Conservation (phyloP, 2,888 invertebrate species). For the Heliconius ethilla region DNA sequence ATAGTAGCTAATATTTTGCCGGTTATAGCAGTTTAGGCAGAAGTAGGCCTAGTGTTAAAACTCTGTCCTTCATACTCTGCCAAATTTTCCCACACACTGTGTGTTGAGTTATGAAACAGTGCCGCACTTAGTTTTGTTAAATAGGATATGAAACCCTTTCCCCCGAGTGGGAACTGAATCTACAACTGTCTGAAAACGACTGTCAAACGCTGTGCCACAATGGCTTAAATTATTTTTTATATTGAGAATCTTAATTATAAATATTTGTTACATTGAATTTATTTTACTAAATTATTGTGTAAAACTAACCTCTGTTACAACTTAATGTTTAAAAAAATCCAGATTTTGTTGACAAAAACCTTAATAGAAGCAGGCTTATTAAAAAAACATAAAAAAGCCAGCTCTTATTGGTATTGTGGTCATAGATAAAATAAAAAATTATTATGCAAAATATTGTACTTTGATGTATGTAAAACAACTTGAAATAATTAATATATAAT, state of each 20-base stretch:
- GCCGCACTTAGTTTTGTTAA: too few relatives aligned
- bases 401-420: background rate
- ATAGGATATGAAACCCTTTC: too few relatives aligned
- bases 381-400: background rate
- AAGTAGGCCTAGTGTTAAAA: background rate
- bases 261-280: background rate
- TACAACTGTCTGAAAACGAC: too few relatives aligned
- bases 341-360: background rate
- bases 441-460: background rate
- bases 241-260: background rate
- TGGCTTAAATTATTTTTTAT: too few relatives aligned
- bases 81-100: background rate
- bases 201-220: too few relatives aligned
- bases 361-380: too few relatives aligned
- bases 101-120: background rate
- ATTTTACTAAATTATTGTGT: background rate
- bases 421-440: background rate
- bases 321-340: background rate
- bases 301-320: background rate
- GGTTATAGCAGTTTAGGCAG: background rate
- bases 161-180: too few relatives aligned
- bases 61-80: background rate
- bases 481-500: background rate
- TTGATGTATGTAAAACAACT: background rate
- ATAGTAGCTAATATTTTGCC: background rate